These are phyloP conservation scores for Steatornis caripensis DNA, from an alignment of 2,113 vertebrate species.

Conservation along the genomic window DNA sequence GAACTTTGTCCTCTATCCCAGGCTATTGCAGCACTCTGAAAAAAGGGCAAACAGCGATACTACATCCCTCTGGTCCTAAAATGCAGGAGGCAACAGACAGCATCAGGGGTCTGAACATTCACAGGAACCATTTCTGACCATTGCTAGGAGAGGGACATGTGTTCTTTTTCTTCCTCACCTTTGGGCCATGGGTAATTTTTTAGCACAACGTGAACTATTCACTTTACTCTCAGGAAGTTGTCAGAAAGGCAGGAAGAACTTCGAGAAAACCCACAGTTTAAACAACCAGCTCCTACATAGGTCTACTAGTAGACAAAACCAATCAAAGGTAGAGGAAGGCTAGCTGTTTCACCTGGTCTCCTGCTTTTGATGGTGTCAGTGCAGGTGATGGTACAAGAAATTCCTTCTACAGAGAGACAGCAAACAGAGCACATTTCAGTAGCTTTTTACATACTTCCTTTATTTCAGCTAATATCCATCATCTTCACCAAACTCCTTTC, in stretches of 20 bases:
- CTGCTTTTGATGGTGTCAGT: not conserved
- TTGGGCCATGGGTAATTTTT: not conserved
- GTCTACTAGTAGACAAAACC: not conserved
- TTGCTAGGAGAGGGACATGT: accelerated
- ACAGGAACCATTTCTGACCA: not conserved
- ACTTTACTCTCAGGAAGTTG: not conserved
- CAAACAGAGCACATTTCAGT: not conserved
- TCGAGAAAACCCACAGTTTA: not conserved
- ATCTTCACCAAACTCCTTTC: not conserved
- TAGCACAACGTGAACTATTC: not conserved
- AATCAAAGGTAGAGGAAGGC: not conserved
- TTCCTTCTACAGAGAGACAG: not conserved
- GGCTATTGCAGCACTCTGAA: not conserved
- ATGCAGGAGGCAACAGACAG: not conserved
- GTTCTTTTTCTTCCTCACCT: not conserved
- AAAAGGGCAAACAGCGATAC: not conserved
- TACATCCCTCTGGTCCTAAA: not conserved
- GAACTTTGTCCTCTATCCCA: not conserved
- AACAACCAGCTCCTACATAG: not conserved
- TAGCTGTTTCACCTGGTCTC: not conserved
- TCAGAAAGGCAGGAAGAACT: not conserved
- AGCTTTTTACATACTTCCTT: not conserved
- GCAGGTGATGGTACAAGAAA: not conserved
- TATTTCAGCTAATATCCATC: not conserved
- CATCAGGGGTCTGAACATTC: not conserved